Base-by-base conservation (phyloP, 2,797 vertebrate genomes). In the Tenualosa thibaudeaui region DNA sequence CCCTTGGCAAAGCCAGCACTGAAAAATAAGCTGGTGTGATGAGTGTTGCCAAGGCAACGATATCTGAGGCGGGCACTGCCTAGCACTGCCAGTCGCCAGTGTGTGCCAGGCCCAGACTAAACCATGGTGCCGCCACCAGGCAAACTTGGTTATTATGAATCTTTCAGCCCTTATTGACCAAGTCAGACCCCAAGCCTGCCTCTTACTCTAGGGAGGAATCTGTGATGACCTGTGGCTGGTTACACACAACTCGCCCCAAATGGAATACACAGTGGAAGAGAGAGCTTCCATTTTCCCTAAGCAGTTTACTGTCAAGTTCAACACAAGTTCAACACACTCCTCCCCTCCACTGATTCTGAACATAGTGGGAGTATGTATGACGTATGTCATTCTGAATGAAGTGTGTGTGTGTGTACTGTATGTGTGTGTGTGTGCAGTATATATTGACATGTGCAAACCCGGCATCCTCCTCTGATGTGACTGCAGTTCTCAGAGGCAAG, bases 401-500 rank as follows among this genome's bases (percentile, higher is more conserved):
- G 46, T 46, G 46, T 46, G 46, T 68, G 22, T 62, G 46, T 46
- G 46, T 46, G 46, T 46, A 3, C n/a, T 46, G 46, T 46, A 3
- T 46, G 46, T 46, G 46, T 46, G 46, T 46, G 46, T 46, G 46
- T 46, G 46, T 46, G 46, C 46, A 46, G 46, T 46, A 46, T 46
- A 7, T 46, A 7, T 7, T 46, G 3, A 46, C 46, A 46, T 62
- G 24, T 62, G 7, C 9, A 15, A 46, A 46, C 46, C 31, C 31
- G 0, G 31, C 56, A 58, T 31, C 26, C 15, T 51, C 13, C 10
- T 65, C 58, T 88, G 84, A 90, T 81, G 82, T 85, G 46, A 82
- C 43, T 54, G 60, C 83, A 86, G 83, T 37, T 86, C 49, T 83
- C 43, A 12, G 82, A 86, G 24, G 84, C 81, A 75, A 19, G 24